Evolutionary conservation across 2,888 invertebrate genomes (phyloP).

Genomic region (Acleris emargana): DNA sequence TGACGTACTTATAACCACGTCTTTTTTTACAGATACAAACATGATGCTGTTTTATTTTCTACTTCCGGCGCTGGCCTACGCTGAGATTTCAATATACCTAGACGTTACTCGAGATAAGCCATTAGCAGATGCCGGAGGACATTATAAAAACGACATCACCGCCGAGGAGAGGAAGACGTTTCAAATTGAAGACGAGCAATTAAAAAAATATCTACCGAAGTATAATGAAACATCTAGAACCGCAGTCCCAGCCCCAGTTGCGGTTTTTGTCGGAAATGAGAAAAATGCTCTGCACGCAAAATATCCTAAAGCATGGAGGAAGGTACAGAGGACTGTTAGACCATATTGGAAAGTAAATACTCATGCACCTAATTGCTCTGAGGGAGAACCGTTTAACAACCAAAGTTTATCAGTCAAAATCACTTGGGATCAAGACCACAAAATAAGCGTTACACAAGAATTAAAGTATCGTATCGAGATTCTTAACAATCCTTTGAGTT

Average conservation of each 20-base stretch:
- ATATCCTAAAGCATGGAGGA: not conserved
- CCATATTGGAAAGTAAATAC: not conserved
- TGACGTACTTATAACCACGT: not conserved
- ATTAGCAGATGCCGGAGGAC: not conserved
- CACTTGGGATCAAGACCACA: too few relatives aligned
- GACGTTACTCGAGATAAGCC: not conserved
- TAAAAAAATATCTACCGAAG: conserved; percentile 1
- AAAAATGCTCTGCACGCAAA: not conserved
- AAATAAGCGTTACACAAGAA: too few relatives aligned
- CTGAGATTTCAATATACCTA: not conserved
- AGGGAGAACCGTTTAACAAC: too few relatives aligned
- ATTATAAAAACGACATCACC: not conserved
- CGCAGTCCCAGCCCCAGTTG: not conserved
- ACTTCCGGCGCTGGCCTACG: not conserved
- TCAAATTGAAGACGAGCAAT: conserved; percentile 1
- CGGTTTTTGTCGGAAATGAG: not conserved
- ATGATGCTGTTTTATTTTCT: not conserved
- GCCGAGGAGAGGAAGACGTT: not conserved
- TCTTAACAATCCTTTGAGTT: not conserved
- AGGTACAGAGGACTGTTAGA: conserved; percentile 1
- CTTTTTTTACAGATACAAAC: not conserved
- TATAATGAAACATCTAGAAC: not conserved
- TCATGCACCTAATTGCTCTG: too few relatives aligned
- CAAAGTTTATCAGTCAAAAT: too few relatives aligned
- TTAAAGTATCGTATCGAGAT: not conserved